Percentiles rank a stretch among this genome's conserved stretches.
These are phyloP conservation scores for Synergus gifuensis DNA, from an alignment of 2,888 invertebrate genomes.

Conservation along the genomic window DNA sequence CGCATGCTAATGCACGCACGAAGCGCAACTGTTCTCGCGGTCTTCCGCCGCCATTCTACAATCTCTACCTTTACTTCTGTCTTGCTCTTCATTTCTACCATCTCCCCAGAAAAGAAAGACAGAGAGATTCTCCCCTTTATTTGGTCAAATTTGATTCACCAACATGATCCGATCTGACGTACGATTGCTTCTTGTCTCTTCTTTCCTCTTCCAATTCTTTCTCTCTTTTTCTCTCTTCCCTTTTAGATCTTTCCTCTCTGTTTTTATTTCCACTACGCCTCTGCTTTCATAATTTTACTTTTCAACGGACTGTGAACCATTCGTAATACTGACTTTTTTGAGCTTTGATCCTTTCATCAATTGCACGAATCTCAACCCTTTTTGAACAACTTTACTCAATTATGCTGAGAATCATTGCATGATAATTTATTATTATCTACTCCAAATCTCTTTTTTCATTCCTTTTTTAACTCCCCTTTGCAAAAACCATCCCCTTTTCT, in stretches of 20 bases:
- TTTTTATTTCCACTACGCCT: constrained; percentile 37
- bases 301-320: constrained; percentile 2
- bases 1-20: constrained; percentile 74
- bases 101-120: constrained; percentile 32
- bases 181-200: constrained; percentile 71
- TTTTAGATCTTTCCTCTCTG: constrained; percentile 36
- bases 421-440: background rate
- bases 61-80: constrained; percentile 41
- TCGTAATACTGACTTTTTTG: constrained; percentile 1
- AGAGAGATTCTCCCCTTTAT: constrained; percentile 55
- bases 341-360: constrained; percentile 33
- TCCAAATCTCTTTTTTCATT: too few species aligned
- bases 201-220: constrained; percentile 42
- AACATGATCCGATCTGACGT: constrained; percentile 72
- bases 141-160: constrained; percentile 64
- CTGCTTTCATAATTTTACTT: constrained; percentile 19
- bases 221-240: constrained; percentile 43
- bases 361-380: constrained; percentile 15
- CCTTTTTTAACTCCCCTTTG: too few species aligned
- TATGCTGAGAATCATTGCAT: constrained; percentile 27
- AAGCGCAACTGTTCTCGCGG: constrained; percentile 74
- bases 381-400: constrained; percentile 19
- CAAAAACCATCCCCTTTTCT: too few species aligned
- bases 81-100: constrained; percentile 23
- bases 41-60: constrained; percentile 56